phyloP scores from a whole-genome alignment of 2,113 vertebrate genomes.

The Strix aluco region DNA sequence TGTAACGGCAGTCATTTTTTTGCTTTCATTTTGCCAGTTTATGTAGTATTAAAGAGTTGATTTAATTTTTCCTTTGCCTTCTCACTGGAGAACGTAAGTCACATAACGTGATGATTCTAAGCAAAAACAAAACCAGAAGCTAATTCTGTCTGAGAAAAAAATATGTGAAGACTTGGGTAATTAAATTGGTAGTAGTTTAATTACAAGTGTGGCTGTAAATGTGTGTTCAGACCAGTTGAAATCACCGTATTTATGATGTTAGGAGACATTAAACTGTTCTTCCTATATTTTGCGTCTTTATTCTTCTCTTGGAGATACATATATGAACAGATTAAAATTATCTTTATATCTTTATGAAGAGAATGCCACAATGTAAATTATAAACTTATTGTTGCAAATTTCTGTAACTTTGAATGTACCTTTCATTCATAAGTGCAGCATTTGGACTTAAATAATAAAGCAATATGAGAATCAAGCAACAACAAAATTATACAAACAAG shows the following conservation, averaged over 20 bases:
- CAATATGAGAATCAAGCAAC: not conserved
- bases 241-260: not conserved
- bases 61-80: not conserved
- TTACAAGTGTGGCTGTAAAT: not conserved
- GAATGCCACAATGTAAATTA: not conserved
- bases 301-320: constrained; percentile 11
- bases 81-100: not conserved
- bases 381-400: not conserved
- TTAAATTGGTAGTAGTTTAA: constrained; percentile 10
- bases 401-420: constrained; percentile 6
- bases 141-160: constrained; percentile 19
- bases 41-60: not conserved
- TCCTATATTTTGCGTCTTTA: constrained; percentile 3
- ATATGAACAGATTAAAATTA: not conserved
- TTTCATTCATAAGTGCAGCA: not conserved
- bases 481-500: constrained; percentile 26
- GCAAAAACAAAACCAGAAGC: not conserved
- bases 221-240: not conserved
- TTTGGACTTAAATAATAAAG: constrained; percentile 26
- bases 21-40: not conserved
- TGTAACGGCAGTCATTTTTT: not conserved
- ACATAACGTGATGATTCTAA: not conserved
- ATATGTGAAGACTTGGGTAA: not conserved
- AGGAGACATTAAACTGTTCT: constrained; percentile 3
- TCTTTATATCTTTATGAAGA: not conserved